Percentiles rank a stretch among this genome's conserved stretches.
Evolutionary conservation across 2,113 vertebrate species (phyloP).

Genomic region (Eretmodus cyanostictus): DNA sequence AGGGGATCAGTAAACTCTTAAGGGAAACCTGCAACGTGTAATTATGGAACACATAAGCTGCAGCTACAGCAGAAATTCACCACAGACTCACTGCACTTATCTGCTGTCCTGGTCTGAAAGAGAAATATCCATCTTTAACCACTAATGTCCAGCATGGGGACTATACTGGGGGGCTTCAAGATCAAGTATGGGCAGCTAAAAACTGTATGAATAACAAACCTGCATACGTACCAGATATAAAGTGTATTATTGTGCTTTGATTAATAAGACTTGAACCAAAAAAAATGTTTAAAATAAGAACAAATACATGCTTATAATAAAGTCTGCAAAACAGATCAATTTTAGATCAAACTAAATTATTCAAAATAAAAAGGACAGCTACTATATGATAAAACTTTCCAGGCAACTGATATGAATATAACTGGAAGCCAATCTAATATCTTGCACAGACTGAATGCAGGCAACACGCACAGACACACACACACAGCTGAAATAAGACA

Average conservation of each 20-base stretch:
- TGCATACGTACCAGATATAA: background rate
- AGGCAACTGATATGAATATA: conserved; percentile 7
- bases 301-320: background rate
- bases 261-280: background rate
- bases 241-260: background rate
- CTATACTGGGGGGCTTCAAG: background rate
- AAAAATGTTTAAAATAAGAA: background rate
- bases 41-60: conserved; percentile 64
- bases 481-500: conserved; percentile 37
- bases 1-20: conserved; percentile 49
- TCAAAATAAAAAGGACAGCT: background rate
- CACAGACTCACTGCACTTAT: conserved; percentile 48
- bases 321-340: background rate
- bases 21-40: conserved; percentile 52
- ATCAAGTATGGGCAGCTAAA: background rate
- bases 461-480: background rate
- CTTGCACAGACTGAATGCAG: conserved; percentile 37
- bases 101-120: conserved; percentile 33
- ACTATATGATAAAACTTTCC: conserved; percentile 8
- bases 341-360: background rate
- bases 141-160: conserved; percentile 21
- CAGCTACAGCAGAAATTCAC: conserved; percentile 66
- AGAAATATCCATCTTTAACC: conserved; percentile 40
- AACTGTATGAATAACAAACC: background rate
- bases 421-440: conserved; percentile 32